phyloP scores from a whole-genome alignment of 1,140 invertebrate species.

The Venturia canescens region DNA sequence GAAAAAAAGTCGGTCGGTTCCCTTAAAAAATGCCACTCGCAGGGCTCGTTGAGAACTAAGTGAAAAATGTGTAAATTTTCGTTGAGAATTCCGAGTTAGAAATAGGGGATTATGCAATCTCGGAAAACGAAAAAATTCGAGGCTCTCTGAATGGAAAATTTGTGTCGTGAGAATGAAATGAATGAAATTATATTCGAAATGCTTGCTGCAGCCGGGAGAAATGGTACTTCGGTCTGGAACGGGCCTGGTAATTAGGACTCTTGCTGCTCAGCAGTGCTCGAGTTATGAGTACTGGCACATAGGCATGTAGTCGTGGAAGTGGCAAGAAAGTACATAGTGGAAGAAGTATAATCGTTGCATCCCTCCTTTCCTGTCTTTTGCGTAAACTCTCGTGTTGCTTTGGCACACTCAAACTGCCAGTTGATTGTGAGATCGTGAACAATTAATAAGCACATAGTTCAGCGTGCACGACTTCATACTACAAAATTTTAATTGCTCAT shows the following conservation, averaged over 20 bases:
- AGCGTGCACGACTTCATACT: not conserved
- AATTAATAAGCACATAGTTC: constrained; percentile 62
- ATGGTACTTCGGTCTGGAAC: constrained; percentile 29
- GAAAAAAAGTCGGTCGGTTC: too few relatives aligned
- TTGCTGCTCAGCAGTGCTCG: constrained; percentile 5
- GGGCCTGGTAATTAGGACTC: constrained; percentile 39
- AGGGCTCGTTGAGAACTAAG: not conserved
- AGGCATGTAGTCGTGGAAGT: constrained; percentile 55
- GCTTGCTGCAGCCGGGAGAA: not conserved
- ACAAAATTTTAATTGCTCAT: not conserved
- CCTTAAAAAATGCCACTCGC: too few relatives aligned
- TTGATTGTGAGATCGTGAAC: constrained; percentile 64
- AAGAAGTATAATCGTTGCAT: constrained; percentile 58
- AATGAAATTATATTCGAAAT: constrained; percentile 29
- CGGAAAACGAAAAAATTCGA: not conserved
- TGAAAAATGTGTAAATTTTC: not conserved
- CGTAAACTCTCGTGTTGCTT: constrained; percentile 43
- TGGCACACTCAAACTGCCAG: constrained; percentile 51
- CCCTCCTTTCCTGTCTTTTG: constrained; percentile 39
- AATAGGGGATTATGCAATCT: not conserved
- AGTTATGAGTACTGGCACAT: constrained; percentile 1
- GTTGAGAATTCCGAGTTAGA: not conserved
- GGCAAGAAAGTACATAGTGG: constrained; percentile 52
- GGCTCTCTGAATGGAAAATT: not conserved
- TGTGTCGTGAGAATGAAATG: constrained; percentile 1